Conservation (phyloP, 2,113 vertebrate genomes). For the Spizaetus ornatus region DNA sequence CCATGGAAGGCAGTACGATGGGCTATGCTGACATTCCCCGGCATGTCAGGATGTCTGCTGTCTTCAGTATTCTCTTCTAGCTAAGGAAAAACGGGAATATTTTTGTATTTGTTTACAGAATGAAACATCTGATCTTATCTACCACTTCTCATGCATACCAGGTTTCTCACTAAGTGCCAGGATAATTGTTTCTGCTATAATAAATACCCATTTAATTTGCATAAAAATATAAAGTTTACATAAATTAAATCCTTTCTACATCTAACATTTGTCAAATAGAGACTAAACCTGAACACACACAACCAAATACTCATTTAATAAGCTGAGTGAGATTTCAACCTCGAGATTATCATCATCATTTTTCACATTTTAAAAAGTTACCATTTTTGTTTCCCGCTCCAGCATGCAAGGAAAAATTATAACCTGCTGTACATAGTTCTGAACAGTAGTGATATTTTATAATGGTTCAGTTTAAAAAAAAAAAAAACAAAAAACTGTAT, state of each 20-base stretch:
- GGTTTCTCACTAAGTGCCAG: constrained; percentile 68
- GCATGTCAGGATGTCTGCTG: constrained; percentile 42
- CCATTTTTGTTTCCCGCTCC: not conserved
- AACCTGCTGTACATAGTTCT: not conserved
- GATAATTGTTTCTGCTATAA: constrained; percentile 76
- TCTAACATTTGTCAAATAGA: constrained; percentile 70
- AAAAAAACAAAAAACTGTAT: not conserved
- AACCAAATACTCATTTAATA: constrained; percentile 53
- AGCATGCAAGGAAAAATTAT: constrained; percentile 12
- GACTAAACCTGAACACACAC: constrained; percentile 41
- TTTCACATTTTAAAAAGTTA: constrained; percentile 46
- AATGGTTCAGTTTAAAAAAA: not conserved
- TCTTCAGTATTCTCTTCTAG: constrained; percentile 26
- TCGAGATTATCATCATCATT: constrained; percentile 26
- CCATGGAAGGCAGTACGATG: constrained; percentile 15
- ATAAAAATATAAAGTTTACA: constrained; percentile 82
- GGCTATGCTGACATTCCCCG: constrained; percentile 58
- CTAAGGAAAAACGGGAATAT: constrained; percentile 43
- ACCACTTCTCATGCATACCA: constrained; percentile 63
- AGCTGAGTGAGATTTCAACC: constrained; percentile 46
- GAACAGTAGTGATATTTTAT: constrained; percentile 1
- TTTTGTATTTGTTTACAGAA: constrained; percentile 70
- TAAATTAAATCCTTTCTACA: constrained; percentile 75
- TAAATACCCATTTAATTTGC: constrained; percentile 79
- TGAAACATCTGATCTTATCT: constrained; percentile 62